Evolutionary conservation across 35 echinoderm and acorn worm genomes (phyloP).

Genomic region (Patiria miniata): DNA sequence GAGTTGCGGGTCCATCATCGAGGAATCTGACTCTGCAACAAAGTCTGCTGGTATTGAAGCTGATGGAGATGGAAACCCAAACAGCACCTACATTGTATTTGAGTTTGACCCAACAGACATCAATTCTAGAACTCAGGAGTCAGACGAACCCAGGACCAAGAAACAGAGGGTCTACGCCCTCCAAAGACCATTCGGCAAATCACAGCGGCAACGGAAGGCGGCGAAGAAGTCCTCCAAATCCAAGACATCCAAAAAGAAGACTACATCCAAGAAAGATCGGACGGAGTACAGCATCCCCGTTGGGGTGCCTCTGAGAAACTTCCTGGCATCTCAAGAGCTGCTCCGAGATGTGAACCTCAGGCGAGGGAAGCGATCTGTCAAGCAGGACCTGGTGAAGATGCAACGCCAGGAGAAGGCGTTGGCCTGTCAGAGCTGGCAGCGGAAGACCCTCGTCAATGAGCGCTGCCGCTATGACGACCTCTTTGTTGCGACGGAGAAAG

Average conservation of each 20-base stretch:
- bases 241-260: conserved; percentile 30
- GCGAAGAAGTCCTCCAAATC: conserved; percentile 9
- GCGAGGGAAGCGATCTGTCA: conserved; percentile 63
- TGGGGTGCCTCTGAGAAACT: conserved; percentile 29
- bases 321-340: conserved; percentile 13
- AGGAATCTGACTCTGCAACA: background rate
- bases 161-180: conserved; percentile 17
- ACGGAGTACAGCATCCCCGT: conserved; percentile 35
- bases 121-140: background rate
- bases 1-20: background rate
- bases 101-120: conserved; percentile 61
- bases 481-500: conserved; percentile 62
- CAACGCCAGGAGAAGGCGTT: conserved; percentile 33
- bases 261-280: conserved; percentile 6
- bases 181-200: conserved; percentile 47
- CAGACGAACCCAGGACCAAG: conserved; percentile 9
- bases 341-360: conserved; percentile 49
- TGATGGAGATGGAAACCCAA: background rate
- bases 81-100: conserved; percentile 42
- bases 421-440: conserved; percentile 38
- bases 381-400: conserved; percentile 61
- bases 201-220: conserved; percentile 7
- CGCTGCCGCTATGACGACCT: conserved; percentile 63
- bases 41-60: background rate
- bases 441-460: conserved; percentile 53